Percentiles rank a stretch among this genome's conserved stretches.
Conservation (phyloP, 2,113 vertebrate genomes). For the Asarcornis scutulata region DNA sequence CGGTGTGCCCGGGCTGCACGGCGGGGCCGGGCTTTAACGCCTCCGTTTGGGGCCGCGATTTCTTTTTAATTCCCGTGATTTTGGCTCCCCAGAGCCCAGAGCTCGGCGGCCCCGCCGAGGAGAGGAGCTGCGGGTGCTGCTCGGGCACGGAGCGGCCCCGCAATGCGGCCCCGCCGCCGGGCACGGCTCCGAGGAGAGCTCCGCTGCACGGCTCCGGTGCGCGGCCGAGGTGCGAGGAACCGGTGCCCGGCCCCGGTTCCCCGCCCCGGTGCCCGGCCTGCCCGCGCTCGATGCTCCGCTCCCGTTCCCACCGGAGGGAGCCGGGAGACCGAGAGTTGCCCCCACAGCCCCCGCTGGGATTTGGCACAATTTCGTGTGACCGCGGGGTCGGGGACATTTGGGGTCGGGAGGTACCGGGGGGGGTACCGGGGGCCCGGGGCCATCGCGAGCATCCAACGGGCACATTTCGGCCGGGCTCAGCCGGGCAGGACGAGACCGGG, state of each 20-base stretch:
- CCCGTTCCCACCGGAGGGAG: neutral
- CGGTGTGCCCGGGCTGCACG: neutral
- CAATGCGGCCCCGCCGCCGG: conserved; percentile 21
- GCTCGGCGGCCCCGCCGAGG: neutral
- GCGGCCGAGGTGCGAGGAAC: neutral
- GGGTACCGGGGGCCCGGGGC: neutral
- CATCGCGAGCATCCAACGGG: neutral
- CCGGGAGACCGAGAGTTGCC: neutral
- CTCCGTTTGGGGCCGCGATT: neutral
- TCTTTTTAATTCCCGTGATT: neutral
- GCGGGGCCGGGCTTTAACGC: neutral
- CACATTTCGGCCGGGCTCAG: neutral
- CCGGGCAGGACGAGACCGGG: neutral
- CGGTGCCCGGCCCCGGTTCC: neutral
- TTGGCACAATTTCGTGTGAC: neutral
- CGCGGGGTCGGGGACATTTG: neutral
- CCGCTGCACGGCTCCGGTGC: neutral
- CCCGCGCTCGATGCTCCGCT: neutral
- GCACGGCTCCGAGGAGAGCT: neutral
- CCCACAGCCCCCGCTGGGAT: neutral
- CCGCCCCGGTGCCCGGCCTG: neutral
- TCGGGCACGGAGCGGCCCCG: neutral
- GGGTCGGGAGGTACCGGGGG: neutral
- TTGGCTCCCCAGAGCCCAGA: neutral
- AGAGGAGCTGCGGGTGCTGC: neutral